Percentiles rank a stretch among this genome's conserved stretches.
Evolutionary conservation across 1,140 invertebrate species (phyloP).

Genomic region (Sitobion miscanthi): DNA sequence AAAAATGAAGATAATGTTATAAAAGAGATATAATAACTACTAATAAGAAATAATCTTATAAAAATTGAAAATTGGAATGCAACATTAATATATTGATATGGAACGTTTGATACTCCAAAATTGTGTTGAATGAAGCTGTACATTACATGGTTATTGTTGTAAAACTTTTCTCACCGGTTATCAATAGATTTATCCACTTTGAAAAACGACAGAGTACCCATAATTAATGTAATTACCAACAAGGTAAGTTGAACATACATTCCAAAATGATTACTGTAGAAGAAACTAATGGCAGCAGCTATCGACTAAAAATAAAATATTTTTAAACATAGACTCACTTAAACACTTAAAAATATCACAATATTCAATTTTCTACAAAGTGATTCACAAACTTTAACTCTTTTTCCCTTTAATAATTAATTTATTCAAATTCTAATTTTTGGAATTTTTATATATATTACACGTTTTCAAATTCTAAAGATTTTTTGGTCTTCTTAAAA

Average conservation of each 20-base stretch:
- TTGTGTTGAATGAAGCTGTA: background rate
- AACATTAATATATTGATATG: background rate
- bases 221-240: slow-evolving; percentile 73
- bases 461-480: too few species aligned
- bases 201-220: slow-evolving; percentile 83
- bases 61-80: background rate
- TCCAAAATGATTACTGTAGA: slow-evolving; percentile 79
- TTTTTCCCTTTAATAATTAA: background rate
- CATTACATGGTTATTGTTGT: background rate
- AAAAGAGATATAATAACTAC: background rate
- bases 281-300: slow-evolving; percentile 87
- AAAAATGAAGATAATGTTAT: background rate
- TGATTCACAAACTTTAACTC: too few species aligned
- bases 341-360: background rate
- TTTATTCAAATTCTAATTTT: background rate
- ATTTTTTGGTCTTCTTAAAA: too few species aligned
- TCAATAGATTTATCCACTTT: slow-evolving; percentile 69
- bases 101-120: background rate
- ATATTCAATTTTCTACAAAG: too few species aligned
- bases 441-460: too few species aligned
- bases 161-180: slow-evolving; percentile 34
- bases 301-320: slow-evolving; percentile 74
- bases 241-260: slow-evolving; percentile 83
- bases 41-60: background rate
- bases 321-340: background rate